Evolutionary conservation across 2,888 invertebrate species (phyloP).

Genomic region (Metalampra italica): DNA sequence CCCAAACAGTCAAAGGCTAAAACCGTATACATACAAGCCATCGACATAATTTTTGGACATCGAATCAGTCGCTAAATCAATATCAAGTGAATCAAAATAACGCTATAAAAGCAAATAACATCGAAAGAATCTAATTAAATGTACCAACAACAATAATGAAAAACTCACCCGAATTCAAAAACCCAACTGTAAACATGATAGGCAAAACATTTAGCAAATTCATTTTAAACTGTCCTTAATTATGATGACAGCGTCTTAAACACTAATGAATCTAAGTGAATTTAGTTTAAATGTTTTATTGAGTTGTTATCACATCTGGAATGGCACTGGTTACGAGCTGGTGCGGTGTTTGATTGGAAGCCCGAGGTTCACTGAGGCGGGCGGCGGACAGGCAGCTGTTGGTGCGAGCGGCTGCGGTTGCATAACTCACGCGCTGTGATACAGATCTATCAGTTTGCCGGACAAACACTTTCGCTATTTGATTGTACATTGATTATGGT

Average conservation of each 20-base stretch:
- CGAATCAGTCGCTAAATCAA: too few relatives aligned
- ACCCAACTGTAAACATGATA: conserved; percentile 29
- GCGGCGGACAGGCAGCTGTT: conserved; percentile 18
- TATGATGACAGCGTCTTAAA: not conserved
- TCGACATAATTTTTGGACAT: too few relatives aligned
- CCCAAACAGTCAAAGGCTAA: too few relatives aligned
- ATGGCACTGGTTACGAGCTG: conserved; percentile 26
- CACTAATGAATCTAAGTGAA: not conserved
- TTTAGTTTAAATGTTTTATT: not conserved
- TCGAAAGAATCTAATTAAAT: too few relatives aligned
- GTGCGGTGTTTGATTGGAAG: conserved; percentile 37
- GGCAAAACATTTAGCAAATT: conserved; percentile 11
- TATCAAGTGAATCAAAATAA: too few relatives aligned
- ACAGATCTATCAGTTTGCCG: conserved; percentile 73
- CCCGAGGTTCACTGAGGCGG: conserved; percentile 46
- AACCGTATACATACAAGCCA: too few relatives aligned
- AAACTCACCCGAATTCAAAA: conserved; percentile 36
- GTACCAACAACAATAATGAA: too few relatives aligned
- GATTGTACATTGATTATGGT: conserved; percentile 1
- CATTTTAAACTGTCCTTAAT: conserved; percentile 10
- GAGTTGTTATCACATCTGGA: conserved; percentile 17
- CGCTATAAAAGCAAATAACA: too few relatives aligned
- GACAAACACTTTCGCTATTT: conserved; percentile 72
- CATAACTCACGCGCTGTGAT: conserved; percentile 61
- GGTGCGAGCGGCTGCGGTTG: conserved; percentile 37